Base-by-base conservation (phyloP, 2,888 invertebrate species). In the Hofmannophila pseudospretella region DNA sequence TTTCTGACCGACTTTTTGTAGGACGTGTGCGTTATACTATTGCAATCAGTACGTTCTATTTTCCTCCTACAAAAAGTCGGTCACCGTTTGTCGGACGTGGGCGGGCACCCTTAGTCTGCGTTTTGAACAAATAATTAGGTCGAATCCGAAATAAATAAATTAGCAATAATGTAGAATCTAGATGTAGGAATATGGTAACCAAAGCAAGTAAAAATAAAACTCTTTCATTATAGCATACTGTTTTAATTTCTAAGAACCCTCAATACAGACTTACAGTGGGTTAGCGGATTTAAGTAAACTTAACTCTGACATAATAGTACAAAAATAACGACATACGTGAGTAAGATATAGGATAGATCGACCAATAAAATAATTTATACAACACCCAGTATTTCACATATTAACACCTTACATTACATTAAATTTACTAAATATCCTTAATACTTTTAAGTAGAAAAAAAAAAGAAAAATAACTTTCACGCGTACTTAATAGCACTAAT, bases 191-290 rank as follows among this genome's bases (percentile, higher is more conserved):
- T n/a, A n/a, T n/a, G n/a, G n/a, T n/a, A n/a, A n/a, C n/a, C n/a
- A 16, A 16, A 16, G 16, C 16, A 16, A 9, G 10, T 9, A 80
- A 84, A 84, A 84, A 84, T 85, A 76, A 85, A 85, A 85, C 79
- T 16, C 77, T 58, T 64, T 45, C 50, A 62, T 38, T 76, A 79
- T 81, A 86, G 86, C 86, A 85, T 86, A 86, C 82, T 84, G 82
- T 85, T 85, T 85, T 85, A 86, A 85, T 86, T 84, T 85, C 85
- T 85, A 86, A 82, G 66, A 82, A 82, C 85, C 85, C 81, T 80
- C 77, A 73, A 77, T 85, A 84, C 81, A 82, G 79, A 80, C 77
- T 72, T 77, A 82, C 74, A 80, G 72, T 77, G 81, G 84, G 82
- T 78, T 70, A 84, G 84, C 81, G 72, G 76, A 72, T 70, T 77